Evolutionary conservation across 1,140 invertebrate species (phyloP).

Genomic region (Holcopasites calliopsidis): DNA sequence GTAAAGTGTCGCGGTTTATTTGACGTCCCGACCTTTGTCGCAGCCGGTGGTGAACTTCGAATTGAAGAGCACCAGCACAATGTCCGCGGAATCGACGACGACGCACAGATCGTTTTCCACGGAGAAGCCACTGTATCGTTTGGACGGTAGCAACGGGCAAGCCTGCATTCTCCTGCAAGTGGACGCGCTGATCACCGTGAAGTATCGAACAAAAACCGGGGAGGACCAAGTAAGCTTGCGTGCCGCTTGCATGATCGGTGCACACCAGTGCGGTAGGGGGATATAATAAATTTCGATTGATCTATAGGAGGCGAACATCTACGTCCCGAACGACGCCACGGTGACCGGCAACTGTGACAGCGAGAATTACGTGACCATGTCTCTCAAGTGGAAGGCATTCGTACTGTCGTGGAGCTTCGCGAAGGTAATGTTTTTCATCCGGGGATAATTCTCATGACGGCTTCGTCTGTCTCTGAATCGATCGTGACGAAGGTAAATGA

Average conservation of each 20-base stretch:
- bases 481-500: background rate
- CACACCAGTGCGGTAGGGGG: background rate
- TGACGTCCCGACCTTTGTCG: no score
- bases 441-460: background rate
- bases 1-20: background rate
- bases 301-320: constrained; percentile 82
- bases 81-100: constrained; percentile 51
- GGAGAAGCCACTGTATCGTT: constrained; percentile 81
- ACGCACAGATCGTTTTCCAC: constrained; percentile 54
- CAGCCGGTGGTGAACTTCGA: constrained; percentile 57
- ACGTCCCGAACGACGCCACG: constrained; percentile 83
- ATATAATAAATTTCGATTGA: background rate
- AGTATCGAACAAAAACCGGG: constrained; percentile 84
- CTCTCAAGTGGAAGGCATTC: constrained; percentile 86
- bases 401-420: constrained; percentile 85
- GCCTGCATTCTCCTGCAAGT: constrained; percentile 85
- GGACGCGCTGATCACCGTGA: constrained; percentile 83
- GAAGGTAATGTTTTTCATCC: constrained; percentile 80
- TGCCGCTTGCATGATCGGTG: no score
- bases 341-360: constrained; percentile 85
- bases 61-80: constrained; percentile 43
- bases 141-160: constrained; percentile 82
- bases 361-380: constrained; percentile 84
- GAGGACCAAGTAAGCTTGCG: constrained; percentile 79
- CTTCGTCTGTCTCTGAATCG: background rate